These are phyloP conservation scores for Sarcophaga subvicina DNA, from an alignment of 2,888 invertebrate species.

Conservation along the genomic window DNA sequence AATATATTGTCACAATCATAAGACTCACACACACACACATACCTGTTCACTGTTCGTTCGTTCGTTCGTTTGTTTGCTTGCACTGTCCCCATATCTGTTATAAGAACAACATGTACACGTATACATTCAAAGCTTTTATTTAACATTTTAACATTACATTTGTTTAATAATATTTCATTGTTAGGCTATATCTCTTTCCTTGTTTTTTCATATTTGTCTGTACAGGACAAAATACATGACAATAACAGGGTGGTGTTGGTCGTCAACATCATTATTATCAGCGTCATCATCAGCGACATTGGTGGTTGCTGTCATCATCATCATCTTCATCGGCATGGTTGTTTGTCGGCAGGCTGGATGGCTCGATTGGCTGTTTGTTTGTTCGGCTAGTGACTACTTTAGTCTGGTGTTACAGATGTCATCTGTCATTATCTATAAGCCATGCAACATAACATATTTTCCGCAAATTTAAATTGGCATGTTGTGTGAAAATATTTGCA, in stretches of 20 bases:
- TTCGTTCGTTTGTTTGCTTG: neutral
- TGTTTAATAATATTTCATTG: constrained; percentile 49
- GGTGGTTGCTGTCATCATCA: neutral
- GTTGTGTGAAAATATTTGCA: constrained; percentile 33
- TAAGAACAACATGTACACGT: neutral
- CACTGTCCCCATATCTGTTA: neutral
- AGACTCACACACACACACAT: neutral
- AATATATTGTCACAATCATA: neutral
- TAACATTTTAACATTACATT: constrained; percentile 39
- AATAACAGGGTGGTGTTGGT: constrained; percentile 35
- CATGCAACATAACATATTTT: constrained; percentile 30
- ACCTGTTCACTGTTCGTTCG: neutral
- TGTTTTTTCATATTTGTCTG: neutral
- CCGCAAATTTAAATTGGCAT: constrained; percentile 49
- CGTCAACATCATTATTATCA: constrained; percentile 10
- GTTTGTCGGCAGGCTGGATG: constrained; percentile 18
- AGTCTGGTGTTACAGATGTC: constrained; percentile 58
- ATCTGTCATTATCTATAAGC: constrained; percentile 53
- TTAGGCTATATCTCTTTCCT: neutral
- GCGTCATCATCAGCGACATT: neutral
- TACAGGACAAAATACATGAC: constrained; percentile 13
- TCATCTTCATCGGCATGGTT: constrained; percentile 35
- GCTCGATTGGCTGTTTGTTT: neutral
- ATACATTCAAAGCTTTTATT: constrained; percentile 27
- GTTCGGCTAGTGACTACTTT: constrained; percentile 2